Conservation (phyloP, 2,888 invertebrate genomes). For the Agriopis aurantiaria region DNA sequence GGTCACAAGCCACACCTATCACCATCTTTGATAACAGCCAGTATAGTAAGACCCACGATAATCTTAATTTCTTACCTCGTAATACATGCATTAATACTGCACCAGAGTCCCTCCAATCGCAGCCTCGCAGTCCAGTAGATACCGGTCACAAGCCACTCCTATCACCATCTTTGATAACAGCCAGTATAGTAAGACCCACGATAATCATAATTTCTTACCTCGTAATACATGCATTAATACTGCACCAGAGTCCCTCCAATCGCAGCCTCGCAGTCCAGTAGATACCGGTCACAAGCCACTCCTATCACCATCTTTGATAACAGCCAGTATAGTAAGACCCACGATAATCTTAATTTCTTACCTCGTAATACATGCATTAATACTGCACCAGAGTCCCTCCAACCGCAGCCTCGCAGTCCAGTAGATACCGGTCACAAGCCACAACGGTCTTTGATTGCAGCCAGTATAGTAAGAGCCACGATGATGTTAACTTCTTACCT, state of each 20-base stretch:
- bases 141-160: conserved; percentile 88
- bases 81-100: too few species aligned
- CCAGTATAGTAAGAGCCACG: neutral
- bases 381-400: conserved; percentile 79
- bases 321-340: too few species aligned
- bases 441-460: conserved; percentile 77
- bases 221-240: neutral
- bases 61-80: neutral
- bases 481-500: neutral
- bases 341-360: neutral
- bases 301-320: conserved; percentile 67
- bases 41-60: too few species aligned
- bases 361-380: neutral
- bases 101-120: conserved; percentile 82
- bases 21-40: conserved; percentile 63
- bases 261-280: conserved; percentile 76
- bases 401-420: conserved; percentile 78
- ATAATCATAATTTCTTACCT: neutral
- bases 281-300: conserved; percentile 89
- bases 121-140: conserved; percentile 81
- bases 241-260: conserved; percentile 83
- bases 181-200: too few species aligned
- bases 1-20: conserved; percentile 88
- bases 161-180: conserved; percentile 66
- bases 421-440: conserved; percentile 88